These are phyloP conservation scores for Phaedon cochleariae DNA, from an alignment of 2,888 invertebrate genomes.

Conservation along the genomic window DNA sequence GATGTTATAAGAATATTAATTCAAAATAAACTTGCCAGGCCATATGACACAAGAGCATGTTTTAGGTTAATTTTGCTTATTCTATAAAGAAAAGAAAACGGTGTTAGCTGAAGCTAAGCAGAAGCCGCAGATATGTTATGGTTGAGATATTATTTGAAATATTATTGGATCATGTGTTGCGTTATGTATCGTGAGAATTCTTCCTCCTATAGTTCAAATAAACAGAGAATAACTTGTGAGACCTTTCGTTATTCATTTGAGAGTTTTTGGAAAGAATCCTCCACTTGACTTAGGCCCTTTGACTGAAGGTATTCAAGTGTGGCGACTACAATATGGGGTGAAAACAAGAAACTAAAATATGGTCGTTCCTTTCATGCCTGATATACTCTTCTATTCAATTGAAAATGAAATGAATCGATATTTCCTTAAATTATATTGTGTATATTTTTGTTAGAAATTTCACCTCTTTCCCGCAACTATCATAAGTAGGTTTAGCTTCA, in stretches of 20 bases:
- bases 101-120: conserved; percentile 45
- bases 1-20: conserved; percentile 51
- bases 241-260: conserved; percentile 10
- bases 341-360: not conserved
- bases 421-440: no score
- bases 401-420: no score
- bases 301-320: not conserved
- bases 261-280: not conserved
- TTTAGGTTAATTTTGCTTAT: conserved; percentile 36
- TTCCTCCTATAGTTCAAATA: conserved; percentile 19
- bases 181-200: conserved; percentile 47
- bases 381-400: no score
- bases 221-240: conserved; percentile 15
- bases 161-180: conserved; percentile 47
- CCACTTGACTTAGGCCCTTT: conserved; percentile 30
- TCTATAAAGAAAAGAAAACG: conserved; percentile 41
- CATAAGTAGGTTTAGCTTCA: no score
- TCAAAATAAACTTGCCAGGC: conserved; percentile 49
- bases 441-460: no score
- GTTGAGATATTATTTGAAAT: conserved; percentile 45
- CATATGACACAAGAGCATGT: conserved; percentile 51
- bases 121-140: conserved; percentile 41
- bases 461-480: no score
- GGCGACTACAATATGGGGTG: conserved; percentile 14
- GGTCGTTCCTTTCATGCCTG: no score